A percentile compares a stretch with the other conserved stretches of the same genome.
Evolutionary conservation across 2,113 vertebrate genomes (phyloP).

Genomic region (Clarias batrachus): DNA sequence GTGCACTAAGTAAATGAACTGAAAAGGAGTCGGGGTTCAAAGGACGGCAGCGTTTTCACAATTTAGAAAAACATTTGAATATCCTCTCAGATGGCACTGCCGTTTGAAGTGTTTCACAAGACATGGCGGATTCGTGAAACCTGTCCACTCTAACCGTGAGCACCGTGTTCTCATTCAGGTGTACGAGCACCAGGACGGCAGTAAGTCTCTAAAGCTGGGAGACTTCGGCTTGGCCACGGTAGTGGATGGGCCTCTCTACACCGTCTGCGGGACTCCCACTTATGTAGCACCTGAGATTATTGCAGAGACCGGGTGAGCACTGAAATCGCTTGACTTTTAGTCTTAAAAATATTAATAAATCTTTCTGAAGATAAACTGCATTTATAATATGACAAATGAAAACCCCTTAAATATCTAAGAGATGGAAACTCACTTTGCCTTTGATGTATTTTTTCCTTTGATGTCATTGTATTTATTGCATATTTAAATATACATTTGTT

Average conservation of each 20-base stretch:
- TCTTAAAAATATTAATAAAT: background rate
- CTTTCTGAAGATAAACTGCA: background rate
- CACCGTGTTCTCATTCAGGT: slow-evolving; percentile 72
- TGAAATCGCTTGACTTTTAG: background rate
- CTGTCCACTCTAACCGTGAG: background rate
- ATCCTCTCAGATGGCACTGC: background rate
- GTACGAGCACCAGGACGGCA: slow-evolving; percentile 92
- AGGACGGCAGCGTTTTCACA: background rate
- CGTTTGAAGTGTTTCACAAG: background rate
- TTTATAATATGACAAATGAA: background rate
- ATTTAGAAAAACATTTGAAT: background rate
- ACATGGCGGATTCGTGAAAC: background rate
- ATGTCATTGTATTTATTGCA: background rate
- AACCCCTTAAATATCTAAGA: background rate
- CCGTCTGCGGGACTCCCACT: slow-evolving; percentile 94
- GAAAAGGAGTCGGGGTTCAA: background rate
- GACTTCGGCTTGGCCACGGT: slow-evolving; percentile 95
- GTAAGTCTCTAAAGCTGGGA: slow-evolving; percentile 92
- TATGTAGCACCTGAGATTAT: slow-evolving; percentile 98
- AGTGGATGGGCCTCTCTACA: slow-evolving; percentile 90
- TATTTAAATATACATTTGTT: background rate
- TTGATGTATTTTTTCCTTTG: background rate
- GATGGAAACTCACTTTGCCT: background rate
- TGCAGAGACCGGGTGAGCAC: slow-evolving; percentile 88
- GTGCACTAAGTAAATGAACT: background rate